Evolutionary conservation across 2,888 invertebrate genomes (phyloP).

Genomic region (Operophtera brumata): DNA sequence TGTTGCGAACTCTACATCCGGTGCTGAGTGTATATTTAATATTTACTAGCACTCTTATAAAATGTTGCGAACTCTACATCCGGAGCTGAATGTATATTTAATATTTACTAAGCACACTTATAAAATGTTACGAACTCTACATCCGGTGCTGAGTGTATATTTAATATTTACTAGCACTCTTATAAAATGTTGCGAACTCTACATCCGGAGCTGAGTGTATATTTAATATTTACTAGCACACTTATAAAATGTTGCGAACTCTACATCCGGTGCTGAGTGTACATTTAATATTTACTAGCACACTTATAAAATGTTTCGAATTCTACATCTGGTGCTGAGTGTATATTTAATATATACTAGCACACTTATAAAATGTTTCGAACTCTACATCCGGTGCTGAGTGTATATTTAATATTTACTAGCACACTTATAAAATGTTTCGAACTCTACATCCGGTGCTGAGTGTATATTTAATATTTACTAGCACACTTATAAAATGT

Average conservation of each 20-base stretch:
- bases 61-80: constrained; percentile 8
- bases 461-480: constrained; percentile 1
- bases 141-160: background rate
- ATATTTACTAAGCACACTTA: constrained; percentile 7
- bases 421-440: constrained; percentile 8
- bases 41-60: constrained; percentile 8
- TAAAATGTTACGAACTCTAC: constrained; percentile 9
- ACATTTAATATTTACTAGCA: constrained; percentile 5
- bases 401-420: constrained; percentile 1
- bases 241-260: constrained; percentile 6
- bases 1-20: constrained; percentile 5
- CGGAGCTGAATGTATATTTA: too few relatives aligned
- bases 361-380: constrained; percentile 7
- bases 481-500: constrained; percentile 7
- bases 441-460: background rate
- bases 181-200: constrained; percentile 6
- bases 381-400: background rate
- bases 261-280: background rate
- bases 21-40: too few relatives aligned
- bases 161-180: constrained; percentile 6
- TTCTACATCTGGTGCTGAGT: background rate
- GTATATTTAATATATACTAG: background rate
- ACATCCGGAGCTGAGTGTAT: background rate
- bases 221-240: constrained; percentile 6
- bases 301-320: constrained; percentile 6